Evolutionary conservation across 35 echinoderm and acorn worm species (phyloP).

Genomic region (Stichopus chloronotus): DNA sequence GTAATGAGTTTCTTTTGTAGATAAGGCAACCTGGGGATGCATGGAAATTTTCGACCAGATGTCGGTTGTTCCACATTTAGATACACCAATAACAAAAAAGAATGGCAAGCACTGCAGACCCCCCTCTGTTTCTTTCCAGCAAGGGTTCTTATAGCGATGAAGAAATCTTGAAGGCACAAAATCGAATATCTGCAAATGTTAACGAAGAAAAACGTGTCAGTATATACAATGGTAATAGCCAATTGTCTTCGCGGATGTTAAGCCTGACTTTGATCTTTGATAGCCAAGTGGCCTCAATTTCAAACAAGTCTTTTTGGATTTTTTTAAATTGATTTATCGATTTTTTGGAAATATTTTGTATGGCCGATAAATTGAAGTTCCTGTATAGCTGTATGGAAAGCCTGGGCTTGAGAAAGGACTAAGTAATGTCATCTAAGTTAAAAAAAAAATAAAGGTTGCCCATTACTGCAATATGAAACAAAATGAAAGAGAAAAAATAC

Average conservation of each 20-base stretch:
- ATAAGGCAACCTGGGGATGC: background rate
- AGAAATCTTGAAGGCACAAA: background rate
- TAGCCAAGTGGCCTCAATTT: background rate
- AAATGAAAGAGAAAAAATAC: no score
- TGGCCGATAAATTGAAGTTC: background rate
- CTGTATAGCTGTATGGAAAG: no score
- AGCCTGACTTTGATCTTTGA: background rate
- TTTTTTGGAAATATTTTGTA: background rate
- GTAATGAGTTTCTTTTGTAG: background rate
- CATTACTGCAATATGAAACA: no score
- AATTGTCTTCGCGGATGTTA: background rate
- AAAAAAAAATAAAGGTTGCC: no score
- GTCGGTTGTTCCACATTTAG: constrained; percentile 24
- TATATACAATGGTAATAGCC: background rate
- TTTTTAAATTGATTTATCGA: background rate
- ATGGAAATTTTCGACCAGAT: constrained; percentile 13
- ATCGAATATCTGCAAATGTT: background rate
- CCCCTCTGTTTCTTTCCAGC: background rate
- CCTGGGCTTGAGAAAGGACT: no score
- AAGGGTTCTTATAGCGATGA: background rate
- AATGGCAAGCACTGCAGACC: background rate
- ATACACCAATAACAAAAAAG: background rate
- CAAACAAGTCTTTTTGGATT: background rate
- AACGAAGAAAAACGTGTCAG: background rate
- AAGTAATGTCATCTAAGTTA: no score